These are phyloP conservation scores for Oreohelix idahoensis DNA, from an alignment of 1,140 invertebrate genomes.

Conservation along the genomic window DNA sequence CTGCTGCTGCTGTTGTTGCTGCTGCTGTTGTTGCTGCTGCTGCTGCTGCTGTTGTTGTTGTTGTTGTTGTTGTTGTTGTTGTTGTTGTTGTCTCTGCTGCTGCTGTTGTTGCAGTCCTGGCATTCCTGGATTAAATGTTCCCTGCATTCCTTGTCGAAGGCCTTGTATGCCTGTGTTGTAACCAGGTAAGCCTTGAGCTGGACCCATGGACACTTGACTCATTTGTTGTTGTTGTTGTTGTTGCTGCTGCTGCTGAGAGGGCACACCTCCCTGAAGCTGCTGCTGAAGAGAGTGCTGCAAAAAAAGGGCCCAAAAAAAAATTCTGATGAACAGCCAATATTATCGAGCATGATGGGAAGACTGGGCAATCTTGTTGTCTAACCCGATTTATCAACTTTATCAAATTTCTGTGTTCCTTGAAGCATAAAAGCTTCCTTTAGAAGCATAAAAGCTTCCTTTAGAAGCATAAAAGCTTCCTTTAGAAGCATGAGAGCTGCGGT, in stretches of 20 bases:
- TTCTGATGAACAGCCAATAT: no score
- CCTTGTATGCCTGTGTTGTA: constrained; percentile 2
- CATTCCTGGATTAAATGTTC: constrained; percentile 9
- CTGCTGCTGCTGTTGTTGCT: not conserved
- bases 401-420: no score
- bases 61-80: constrained; percentile 1
- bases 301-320: not conserved
- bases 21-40: constrained; percentile 17
- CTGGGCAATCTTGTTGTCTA: no score
- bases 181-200: not conserved
- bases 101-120: not conserved
- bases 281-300: constrained; percentile 11
- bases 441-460: no score
- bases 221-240: constrained; percentile 18
- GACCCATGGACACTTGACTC: not conserved
- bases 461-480: no score
- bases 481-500: no score
- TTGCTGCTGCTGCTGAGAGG: constrained; percentile 2
- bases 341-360: no score
- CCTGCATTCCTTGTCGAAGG: constrained; percentile 5
- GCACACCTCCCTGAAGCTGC: not conserved
- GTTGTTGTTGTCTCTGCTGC: not conserved
- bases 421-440: no score
- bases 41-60: not conserved
- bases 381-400: no score